Percentiles rank a stretch among this genome's conserved stretches.
phyloP scores from a whole-genome alignment of 1,140 invertebrate genomes.

The Sipha flava region DNA sequence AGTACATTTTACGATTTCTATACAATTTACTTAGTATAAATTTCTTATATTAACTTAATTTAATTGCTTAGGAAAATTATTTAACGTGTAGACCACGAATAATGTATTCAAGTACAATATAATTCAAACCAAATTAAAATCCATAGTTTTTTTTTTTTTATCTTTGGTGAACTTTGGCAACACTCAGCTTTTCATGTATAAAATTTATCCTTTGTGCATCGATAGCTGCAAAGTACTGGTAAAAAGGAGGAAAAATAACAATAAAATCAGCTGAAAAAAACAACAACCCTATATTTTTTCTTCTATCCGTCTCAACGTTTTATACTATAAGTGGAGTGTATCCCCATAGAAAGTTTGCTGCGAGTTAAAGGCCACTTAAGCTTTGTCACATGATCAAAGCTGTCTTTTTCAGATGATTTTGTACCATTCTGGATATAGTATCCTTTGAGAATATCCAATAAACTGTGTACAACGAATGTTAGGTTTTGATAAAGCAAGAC shows the following conservation, averaged over 20 bases:
- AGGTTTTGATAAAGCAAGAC: background rate
- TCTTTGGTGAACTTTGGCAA: too few relatives aligned
- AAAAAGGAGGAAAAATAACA: conserved; percentile 3
- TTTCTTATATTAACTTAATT: background rate
- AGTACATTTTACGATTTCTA: background rate
- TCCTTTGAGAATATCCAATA: conserved; percentile 6
- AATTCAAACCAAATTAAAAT: too few relatives aligned
- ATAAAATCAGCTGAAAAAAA: background rate
- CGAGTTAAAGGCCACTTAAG: conserved; percentile 24
- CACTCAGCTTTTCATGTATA: too few relatives aligned
- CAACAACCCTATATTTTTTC: background rate
- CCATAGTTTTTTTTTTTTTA: too few relatives aligned
- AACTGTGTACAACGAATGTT: background rate
- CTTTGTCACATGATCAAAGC: conserved; percentile 23
- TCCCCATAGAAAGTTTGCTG: background rate
- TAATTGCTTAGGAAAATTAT: background rate
- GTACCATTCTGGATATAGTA: background rate
- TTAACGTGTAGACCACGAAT: background rate
- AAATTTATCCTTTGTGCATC: background rate
- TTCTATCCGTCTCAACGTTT: background rate
- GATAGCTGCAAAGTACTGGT: background rate
- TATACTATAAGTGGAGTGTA: background rate
- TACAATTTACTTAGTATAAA: background rate
- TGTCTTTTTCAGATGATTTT: conserved; percentile 17
- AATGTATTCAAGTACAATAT: too few relatives aligned